Conservation (phyloP, 2,888 invertebrate species). For the Apoda limacodes region DNA sequence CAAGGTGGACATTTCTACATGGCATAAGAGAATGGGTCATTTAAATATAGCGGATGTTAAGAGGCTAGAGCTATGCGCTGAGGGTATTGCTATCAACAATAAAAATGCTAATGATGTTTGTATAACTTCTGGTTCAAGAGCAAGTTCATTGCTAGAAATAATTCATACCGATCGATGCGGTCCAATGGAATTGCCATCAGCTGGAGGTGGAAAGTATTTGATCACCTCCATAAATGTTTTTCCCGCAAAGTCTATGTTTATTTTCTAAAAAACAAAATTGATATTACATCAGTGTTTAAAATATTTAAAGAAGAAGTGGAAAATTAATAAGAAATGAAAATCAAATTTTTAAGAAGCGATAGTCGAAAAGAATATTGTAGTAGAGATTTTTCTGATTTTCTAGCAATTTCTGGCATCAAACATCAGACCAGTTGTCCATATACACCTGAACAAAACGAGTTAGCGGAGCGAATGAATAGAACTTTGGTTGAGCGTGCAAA, state of each 20-base stretch:
- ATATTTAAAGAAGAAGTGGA: constrained; percentile 23
- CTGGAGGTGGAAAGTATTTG: constrained; percentile 21
- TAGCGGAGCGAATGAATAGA: too few relatives aligned
- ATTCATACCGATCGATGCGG: constrained; percentile 13
- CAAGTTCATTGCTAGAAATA: constrained; percentile 12
- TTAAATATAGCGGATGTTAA: too few relatives aligned
- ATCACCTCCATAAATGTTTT: constrained; percentile 25
- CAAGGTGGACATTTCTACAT: too few relatives aligned
- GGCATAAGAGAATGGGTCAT: too few relatives aligned
- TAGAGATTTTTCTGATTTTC: neutral
- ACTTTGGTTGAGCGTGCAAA: too few relatives aligned
- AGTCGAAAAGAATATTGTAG: constrained; percentile 5
- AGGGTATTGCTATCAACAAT: too few relatives aligned
- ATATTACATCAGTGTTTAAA: constrained; percentile 23
- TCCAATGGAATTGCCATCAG: constrained; percentile 16
- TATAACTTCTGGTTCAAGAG: constrained; percentile 16
- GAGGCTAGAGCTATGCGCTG: too few relatives aligned
- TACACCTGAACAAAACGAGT: too few relatives aligned
- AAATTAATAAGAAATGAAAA: constrained; percentile 21
- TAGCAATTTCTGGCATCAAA: too few relatives aligned
- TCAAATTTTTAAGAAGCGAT: constrained; percentile 18
- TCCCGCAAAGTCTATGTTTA: constrained; percentile 18
- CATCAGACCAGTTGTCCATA: too few relatives aligned
- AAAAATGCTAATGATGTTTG: too few relatives aligned
- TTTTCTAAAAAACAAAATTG: constrained; percentile 26